Evolutionary conservation across 2,888 invertebrate genomes (phyloP).

Genomic region (Apodemia zela): DNA sequence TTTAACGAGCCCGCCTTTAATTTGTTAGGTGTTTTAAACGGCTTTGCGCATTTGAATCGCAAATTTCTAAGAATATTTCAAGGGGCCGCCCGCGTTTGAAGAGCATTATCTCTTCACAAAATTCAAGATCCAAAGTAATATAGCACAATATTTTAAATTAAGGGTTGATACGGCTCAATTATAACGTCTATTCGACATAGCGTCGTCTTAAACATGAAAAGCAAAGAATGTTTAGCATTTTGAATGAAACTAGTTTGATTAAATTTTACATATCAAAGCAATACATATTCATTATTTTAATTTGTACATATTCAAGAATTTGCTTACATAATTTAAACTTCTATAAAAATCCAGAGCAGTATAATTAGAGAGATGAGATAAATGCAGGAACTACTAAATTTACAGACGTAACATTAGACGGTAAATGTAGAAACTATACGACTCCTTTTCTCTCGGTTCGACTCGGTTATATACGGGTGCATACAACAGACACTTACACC

Average conservation of each 20-base stretch:
- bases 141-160: constrained; percentile 70
- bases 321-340: too few relatives aligned
- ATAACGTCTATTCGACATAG: constrained; percentile 22
- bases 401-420: too few relatives aligned
- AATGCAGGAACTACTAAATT: too few relatives aligned
- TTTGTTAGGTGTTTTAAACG: constrained; percentile 80
- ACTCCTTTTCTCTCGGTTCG: too few relatives aligned
- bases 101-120: constrained; percentile 79
- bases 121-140: constrained; percentile 72
- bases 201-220: constrained; percentile 4
- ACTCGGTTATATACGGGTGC: too few relatives aligned
- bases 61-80: constrained; percentile 79
- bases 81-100: constrained; percentile 73
- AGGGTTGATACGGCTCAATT: constrained; percentile 32
- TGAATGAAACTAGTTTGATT: neutral
- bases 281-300: too few relatives aligned
- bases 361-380: too few relatives aligned
- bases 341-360: too few relatives aligned
- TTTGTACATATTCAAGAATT: too few relatives aligned
- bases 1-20: constrained; percentile 78
- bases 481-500: too few relatives aligned
- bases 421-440: too few relatives aligned
- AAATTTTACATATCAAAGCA: neutral
- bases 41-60: constrained; percentile 79
- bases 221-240: neutral